Evolutionary conservation across 2,888 invertebrate genomes (phyloP), one percentile per base, ranked within the genome.

Genomic region (Cosmorhoe ocellata): DNA sequence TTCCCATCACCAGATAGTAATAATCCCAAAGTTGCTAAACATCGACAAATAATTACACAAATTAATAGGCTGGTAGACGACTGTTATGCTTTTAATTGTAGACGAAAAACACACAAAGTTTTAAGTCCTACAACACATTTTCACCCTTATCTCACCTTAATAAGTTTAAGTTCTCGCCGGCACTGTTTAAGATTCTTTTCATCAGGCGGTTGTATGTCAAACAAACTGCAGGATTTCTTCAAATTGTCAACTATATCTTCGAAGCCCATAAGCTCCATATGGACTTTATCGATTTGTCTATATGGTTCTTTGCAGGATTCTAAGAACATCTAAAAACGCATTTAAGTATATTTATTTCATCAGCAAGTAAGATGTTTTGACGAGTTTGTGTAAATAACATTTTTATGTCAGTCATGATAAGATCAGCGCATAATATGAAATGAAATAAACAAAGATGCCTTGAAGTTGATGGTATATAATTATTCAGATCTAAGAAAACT

Each of bases 21-120:
- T 96, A 97, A 82, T 98, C 98, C 98, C 98, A 98, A 18, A 98
- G 90, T 72, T 93, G 93, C 92, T 95, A 79, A 18, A 13, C 0
- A 13, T n/a, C 8, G 8, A 34, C 18, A 18, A 18, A 4, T 18
- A 18, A 18, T 18, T 18, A 18, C n/a, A n/a, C 8, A 33, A 27
- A 8, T 12, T 5, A 42, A 41, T 10, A 10, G 18, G 18, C 18
- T 18, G 3, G 3, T 18, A 18, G 18, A 18, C n/a, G 18, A 18
- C 18, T 18, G 18, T 18, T n/a, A n/a, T n/a, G n/a, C n/a, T n/a
- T n/a, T 18, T 4, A 4, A 18, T 18, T 2, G 18, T 18, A 18
- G 24, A 24, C 24, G 18, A 18, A 5, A 5, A 2, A 18, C 18
- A 18, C 7, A 5, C 2, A 24, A 24, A 18, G 18, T 24, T 24